Evolutionary conservation across 2,797 vertebrate genomes (phyloP).

Genomic region (Tapera naevia): DNA sequence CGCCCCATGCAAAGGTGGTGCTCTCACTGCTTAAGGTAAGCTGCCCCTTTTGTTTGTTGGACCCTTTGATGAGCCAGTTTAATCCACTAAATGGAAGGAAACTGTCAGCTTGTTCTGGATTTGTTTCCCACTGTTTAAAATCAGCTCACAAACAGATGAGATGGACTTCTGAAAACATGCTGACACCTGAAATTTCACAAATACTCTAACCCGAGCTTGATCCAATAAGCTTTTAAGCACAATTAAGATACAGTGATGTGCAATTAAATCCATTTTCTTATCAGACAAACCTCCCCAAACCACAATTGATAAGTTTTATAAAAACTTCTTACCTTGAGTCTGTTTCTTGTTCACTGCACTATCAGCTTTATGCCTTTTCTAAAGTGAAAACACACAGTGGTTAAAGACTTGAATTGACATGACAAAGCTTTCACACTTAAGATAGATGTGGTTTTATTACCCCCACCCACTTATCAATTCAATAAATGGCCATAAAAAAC

Average conservation of each 20-base stretch:
- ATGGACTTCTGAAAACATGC: neutral
- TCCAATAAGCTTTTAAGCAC: neutral
- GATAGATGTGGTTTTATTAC: neutral
- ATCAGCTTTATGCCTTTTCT: conserved; percentile 99
- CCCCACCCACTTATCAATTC: neutral
- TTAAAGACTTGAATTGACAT: conserved; percentile 9
- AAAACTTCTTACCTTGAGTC: conserved; percentile 89
- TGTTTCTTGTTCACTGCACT: conserved; percentile 95
- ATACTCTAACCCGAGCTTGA: neutral
- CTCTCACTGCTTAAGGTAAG: neutral
- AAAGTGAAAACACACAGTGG: conserved; percentile 62
- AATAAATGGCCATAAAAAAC: neutral
- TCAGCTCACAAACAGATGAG: neutral
- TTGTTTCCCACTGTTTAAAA: neutral
- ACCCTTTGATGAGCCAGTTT: neutral
- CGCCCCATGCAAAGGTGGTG: accelerated
- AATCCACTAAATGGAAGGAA: neutral
- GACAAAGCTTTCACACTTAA: neutral
- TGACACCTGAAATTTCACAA: neutral
- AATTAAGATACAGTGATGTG: neutral
- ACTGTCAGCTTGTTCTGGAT: neutral
- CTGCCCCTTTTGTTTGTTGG: neutral
- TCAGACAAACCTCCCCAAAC: accelerated
- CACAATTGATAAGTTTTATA: neutral
- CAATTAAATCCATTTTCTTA: neutral